phyloP scores from a whole-genome alignment of 2,797 vertebrate genomes.

The Lycodopsis pacificus region DNA sequence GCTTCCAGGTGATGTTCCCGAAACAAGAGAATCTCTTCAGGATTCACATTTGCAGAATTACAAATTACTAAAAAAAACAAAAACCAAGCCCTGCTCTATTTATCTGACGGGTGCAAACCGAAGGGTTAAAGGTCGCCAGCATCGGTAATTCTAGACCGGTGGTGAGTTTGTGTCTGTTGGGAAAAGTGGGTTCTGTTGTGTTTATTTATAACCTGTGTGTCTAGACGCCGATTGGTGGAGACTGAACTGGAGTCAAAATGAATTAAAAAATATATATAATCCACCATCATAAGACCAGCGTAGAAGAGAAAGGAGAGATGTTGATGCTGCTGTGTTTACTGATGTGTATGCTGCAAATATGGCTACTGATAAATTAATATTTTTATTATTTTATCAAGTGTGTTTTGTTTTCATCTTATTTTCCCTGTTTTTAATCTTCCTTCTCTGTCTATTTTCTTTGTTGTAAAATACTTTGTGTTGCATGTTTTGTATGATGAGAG shows the following conservation, averaged over 20 bases:
- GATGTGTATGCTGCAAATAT: not conserved
- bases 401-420: not conserved
- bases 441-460: not conserved
- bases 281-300: not conserved
- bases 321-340: not conserved
- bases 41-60: not conserved
- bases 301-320: not conserved
- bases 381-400: not conserved
- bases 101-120: not conserved
- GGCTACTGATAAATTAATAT: not conserved
- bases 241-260: accelerated
- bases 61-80: not conserved
- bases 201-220: not conserved
- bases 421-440: not conserved
- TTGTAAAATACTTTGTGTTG: not conserved
- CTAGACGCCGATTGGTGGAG: not conserved
- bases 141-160: not conserved
- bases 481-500: no score
- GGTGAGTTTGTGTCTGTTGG: not conserved
- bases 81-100: not conserved
- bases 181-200: not conserved
- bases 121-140: conserved; percentile 1
- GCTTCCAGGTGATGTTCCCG: not conserved
- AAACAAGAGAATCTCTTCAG: not conserved
- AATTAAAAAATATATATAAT: not conserved